Base-by-base conservation (phyloP, 2,113 vertebrate species). In the Chionis minor region DNA sequence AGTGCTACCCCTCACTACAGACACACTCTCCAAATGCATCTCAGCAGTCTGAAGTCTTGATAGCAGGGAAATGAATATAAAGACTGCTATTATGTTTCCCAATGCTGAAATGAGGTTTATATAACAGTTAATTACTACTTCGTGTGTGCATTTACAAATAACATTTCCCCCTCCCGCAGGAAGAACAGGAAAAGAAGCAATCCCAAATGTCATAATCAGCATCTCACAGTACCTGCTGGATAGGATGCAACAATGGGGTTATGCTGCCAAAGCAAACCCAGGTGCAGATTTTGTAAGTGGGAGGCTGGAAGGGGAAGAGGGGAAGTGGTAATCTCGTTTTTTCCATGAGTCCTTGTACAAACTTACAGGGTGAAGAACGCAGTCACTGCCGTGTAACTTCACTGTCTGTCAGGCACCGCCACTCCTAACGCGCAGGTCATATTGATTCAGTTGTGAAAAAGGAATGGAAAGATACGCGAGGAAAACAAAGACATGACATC, bases 121-220 rank as follows among this genome's bases (percentile, higher is more conserved):
- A 20, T 91, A 92, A 81, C 40, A 81, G 61, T 55, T 92, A 88
- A 92, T 92, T 92, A 56, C 52, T 81, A 59, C 28, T 92, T 73
- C 51, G 88, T 81, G 21, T 65, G 47, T 79, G 93, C 42, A 71
- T 93, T 93, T 96, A 56, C n/a, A 81, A 91, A 67, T 74, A 96
- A 21, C 35, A n/a, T 65, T 88, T 84, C 19, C 35, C 40, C 9
- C 54, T 85, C 61, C 49, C 89, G 24, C 72, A 81, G 35, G 45
- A 94, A 77, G 61, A 87, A 45, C 28, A 81, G 69, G 65, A 95
- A 95, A 79, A 86, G 33, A 38, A 70, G 12, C 44, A 89, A 65
- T 49, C 38, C 21, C 52, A 91, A 89, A 79, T 40, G 12, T 58
- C 90, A 59, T 51, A 67, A 88, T 79, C 90, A 74, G 33, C 38